Evolutionary conservation across 2,113 vertebrate species (phyloP).

Genomic region (Dascyllus trimaculatus): DNA sequence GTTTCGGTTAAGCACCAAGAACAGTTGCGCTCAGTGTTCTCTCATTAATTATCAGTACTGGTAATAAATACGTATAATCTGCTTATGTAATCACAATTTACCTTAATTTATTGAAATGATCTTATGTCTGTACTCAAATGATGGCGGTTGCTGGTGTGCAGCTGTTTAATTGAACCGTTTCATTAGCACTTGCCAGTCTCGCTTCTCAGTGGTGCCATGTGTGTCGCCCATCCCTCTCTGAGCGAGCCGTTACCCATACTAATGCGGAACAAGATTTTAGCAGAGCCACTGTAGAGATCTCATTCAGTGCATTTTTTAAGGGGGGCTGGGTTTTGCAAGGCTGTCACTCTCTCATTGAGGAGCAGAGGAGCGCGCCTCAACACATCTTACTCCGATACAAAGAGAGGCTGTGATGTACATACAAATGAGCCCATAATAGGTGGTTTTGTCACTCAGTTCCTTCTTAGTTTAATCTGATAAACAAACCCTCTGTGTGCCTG

Average conservation of each 20-base stretch:
- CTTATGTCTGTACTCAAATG: not conserved
- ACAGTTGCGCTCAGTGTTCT: not conserved
- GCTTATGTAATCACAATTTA: constrained; percentile 24
- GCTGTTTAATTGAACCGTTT: constrained; percentile 55
- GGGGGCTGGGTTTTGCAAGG: constrained; percentile 32
- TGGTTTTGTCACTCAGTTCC: constrained; percentile 75
- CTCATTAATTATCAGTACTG: constrained; percentile 21
- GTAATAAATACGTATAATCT: constrained; percentile 30
- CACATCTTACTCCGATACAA: constrained; percentile 76
- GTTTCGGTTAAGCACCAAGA: constrained; percentile 5
- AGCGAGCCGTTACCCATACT: constrained; percentile 44
- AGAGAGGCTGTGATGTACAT: constrained; percentile 78
- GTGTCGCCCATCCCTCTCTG: constrained; percentile 26
- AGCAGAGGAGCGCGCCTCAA: constrained; percentile 63
- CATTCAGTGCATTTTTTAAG: constrained; percentile 49
- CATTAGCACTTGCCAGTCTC: constrained; percentile 20
- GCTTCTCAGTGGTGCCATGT: constrained; percentile 2
- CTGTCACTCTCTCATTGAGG: constrained; percentile 71
- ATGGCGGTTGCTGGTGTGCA: constrained; percentile 1
- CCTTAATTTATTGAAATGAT: constrained; percentile 32
- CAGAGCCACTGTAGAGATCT: constrained; percentile 39
- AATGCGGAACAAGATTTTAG: constrained; percentile 53
- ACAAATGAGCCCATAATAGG: constrained; percentile 81
- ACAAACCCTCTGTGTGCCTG: constrained; percentile 50
- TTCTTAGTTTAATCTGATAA: constrained; percentile 70